phyloP scores from a whole-genome alignment of 2,113 vertebrate genomes.

The Rhagologus leucostigma region DNA sequence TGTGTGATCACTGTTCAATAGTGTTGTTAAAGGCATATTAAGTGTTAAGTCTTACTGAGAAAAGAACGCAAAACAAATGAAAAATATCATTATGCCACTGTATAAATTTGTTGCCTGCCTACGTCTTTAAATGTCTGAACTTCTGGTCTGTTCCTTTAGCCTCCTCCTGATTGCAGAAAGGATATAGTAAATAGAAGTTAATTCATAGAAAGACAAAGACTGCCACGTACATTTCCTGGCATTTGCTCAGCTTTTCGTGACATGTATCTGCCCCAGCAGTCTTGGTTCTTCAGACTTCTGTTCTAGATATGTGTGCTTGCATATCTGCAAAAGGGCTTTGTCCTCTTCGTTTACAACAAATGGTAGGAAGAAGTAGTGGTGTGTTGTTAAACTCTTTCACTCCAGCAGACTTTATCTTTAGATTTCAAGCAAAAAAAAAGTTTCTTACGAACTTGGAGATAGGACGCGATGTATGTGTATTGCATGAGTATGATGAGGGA shows the following conservation, averaged over 20 bases:
- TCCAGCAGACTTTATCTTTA: neutral
- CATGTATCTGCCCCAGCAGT: neutral
- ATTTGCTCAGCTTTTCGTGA: neutral
- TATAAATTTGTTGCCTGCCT: neutral
- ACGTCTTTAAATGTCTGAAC: neutral
- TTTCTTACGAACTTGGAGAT: neutral
- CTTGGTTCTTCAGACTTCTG: neutral
- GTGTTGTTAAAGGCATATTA: neutral
- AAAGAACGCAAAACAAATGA: neutral
- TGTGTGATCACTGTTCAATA: neutral
- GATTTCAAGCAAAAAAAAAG: neutral
- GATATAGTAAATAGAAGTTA: neutral
- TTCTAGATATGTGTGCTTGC: neutral
- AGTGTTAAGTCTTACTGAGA: neutral
- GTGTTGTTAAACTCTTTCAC: neutral
- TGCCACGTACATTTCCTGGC: neutral
- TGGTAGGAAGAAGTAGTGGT: neutral
- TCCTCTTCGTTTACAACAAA: neutral
- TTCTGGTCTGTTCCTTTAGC: neutral
- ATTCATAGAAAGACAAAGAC: neutral
- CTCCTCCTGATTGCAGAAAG: neutral
- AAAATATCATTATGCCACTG: neutral
- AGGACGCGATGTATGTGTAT: rapidly evolving
- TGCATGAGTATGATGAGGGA: neutral
- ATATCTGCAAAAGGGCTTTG: neutral